phyloP scores from a whole-genome alignment of 2,888 invertebrate genomes.

The Petrolisthes cinctipes region DNA sequence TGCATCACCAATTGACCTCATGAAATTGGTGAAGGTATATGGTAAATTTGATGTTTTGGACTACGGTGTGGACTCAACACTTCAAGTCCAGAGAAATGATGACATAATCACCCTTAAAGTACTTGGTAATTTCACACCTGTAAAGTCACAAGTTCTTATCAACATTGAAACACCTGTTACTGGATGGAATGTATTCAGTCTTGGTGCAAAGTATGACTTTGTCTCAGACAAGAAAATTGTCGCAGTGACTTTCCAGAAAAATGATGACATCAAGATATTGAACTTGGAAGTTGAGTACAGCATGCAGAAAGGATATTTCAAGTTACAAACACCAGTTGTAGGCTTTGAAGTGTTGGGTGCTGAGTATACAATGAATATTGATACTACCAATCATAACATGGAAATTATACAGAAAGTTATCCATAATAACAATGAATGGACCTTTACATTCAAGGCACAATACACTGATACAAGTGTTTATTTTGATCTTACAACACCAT shows the following conservation, averaged over 20 bases:
- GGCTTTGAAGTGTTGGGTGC: constrained; percentile 45
- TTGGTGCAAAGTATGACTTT: constrained; percentile 43
- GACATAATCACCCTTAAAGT: constrained; percentile 31
- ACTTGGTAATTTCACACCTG: neutral
- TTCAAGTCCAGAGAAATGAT: constrained; percentile 16
- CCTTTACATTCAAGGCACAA: constrained; percentile 40
- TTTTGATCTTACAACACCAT: constrained; percentile 53
- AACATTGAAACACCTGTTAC: constrained; percentile 27
- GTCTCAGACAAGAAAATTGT: constrained; percentile 30
- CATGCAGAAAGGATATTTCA: constrained; percentile 37
- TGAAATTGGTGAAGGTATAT: constrained; percentile 11
- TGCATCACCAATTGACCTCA: constrained; percentile 34
- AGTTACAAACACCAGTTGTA: constrained; percentile 41
- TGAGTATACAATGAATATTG: constrained; percentile 26
- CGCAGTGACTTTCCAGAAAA: constrained; percentile 23
- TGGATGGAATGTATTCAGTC: constrained; percentile 27
- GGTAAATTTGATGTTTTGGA: neutral
- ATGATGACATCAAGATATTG: constrained; percentile 22
- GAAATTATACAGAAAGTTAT: constrained; percentile 26
- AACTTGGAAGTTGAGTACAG: constrained; percentile 30
- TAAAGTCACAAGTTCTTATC: constrained; percentile 27
- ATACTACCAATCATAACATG: constrained; percentile 27
- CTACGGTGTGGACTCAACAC: neutral
- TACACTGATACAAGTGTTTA: constrained; percentile 28
- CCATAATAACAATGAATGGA: constrained; percentile 31